A percentile compares a stretch with the other conserved stretches of the same genome.
Evolutionary conservation across 2,888 invertebrate species (phyloP).

Genomic region (Volucella bombylans): DNA sequence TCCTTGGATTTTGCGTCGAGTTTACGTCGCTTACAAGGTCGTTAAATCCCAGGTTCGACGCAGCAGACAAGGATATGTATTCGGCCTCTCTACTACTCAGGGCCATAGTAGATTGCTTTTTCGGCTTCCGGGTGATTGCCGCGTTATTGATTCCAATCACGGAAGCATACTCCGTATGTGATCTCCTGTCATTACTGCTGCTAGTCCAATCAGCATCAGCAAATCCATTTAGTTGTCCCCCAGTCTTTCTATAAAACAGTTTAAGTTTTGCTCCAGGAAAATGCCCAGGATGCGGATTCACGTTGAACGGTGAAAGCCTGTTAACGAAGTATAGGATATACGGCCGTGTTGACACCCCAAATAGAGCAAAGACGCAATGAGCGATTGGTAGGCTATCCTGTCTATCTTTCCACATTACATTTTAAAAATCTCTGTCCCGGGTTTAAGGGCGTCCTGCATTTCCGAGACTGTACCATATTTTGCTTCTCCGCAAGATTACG

Average conservation of each 20-base stretch:
- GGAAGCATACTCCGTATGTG: conserved; percentile 43
- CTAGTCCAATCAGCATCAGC: not conserved
- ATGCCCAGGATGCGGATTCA: conserved; percentile 50
- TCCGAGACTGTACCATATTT: no score
- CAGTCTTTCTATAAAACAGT: conserved; percentile 23
- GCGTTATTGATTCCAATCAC: not conserved
- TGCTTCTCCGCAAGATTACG: no score
- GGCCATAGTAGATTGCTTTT: conserved; percentile 40
- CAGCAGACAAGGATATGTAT: conserved; percentile 49
- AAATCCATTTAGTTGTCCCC: not conserved
- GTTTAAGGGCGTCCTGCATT: not conserved
- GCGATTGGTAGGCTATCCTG: conserved; percentile 41
- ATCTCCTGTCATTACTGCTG: conserved; percentile 45
- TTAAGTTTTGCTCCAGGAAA: conserved; percentile 14
- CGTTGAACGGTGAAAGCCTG: conserved; percentile 41
- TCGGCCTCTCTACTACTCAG: conserved; percentile 57
- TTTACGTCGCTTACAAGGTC: no score
- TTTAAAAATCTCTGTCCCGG: conserved; percentile 16
- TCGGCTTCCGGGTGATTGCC: conserved; percentile 50
- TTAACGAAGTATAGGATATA: conserved; percentile 52
- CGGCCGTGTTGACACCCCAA: conserved; percentile 44
- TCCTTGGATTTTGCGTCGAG: no score
- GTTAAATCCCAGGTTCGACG: conserved; percentile 58
- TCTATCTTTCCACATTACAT: conserved; percentile 33
- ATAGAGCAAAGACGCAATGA: conserved; percentile 53